Percentiles rank a stretch among this genome's conserved stretches.
phyloP scores from a whole-genome alignment of 2,888 invertebrate genomes.

The Electrophaes corylata region DNA sequence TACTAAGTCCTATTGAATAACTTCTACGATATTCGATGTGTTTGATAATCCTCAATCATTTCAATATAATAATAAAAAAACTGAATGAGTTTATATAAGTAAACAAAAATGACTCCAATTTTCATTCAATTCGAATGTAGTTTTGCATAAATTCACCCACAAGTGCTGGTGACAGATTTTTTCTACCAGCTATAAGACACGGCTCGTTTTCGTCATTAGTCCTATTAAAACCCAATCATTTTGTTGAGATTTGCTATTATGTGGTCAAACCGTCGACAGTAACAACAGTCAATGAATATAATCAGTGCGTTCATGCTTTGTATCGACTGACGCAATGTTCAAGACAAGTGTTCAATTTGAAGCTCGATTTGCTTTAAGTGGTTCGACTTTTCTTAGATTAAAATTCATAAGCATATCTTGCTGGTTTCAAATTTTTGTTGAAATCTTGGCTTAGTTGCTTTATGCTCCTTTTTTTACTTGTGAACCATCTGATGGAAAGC shows the following conservation, averaged over 20 bases:
- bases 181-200: conserved; percentile 47
- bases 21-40: too few species aligned
- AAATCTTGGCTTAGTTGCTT: too few species aligned
- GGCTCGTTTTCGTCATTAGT: conserved; percentile 62
- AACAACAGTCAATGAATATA: conserved; percentile 65
- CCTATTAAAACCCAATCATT: conserved; percentile 69
- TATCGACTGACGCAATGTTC: conserved; percentile 77
- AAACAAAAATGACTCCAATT: conserved; percentile 6
- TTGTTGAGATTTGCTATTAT: conserved; percentile 68
- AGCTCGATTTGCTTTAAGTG: conserved; percentile 75
- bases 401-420: conserved; percentile 50
- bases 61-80: too few species aligned
- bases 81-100: too few species aligned
- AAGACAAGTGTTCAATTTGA: conserved; percentile 80
- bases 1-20: too few species aligned
- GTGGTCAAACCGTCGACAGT: conserved; percentile 60
- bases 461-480: too few species aligned
- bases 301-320: conserved; percentile 69
- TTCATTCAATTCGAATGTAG: conserved; percentile 33
- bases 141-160: conserved; percentile 29
- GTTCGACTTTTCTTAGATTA: conserved; percentile 78
- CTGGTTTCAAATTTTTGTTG: conserved; percentile 2
- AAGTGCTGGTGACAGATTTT: conserved; percentile 40
- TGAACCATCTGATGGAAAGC: too few species aligned
- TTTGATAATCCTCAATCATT: too few species aligned